Percentiles rank a stretch among this genome's conserved stretches.
Evolutionary conservation across 2,888 invertebrate genomes (phyloP).

Genomic region (Rambutsinella grinnellia): DNA sequence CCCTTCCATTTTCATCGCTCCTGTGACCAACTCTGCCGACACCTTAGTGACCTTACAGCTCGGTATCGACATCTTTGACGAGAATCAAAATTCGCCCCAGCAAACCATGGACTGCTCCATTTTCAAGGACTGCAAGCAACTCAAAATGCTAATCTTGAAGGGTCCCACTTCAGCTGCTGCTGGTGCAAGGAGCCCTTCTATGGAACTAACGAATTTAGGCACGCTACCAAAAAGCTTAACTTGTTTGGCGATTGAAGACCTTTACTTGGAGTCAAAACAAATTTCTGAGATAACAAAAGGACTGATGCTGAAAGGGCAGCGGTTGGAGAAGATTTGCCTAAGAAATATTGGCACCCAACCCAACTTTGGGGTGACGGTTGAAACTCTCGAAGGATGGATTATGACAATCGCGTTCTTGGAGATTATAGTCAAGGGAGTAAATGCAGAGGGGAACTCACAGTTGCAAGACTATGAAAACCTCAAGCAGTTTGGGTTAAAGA

Average conservation of each 20-base stretch:
- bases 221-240: conserved; percentile 14
- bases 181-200: not conserved
- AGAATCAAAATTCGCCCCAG: not conserved
- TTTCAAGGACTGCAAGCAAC: conserved; percentile 12
- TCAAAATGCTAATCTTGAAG: conserved; percentile 22
- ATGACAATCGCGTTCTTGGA: not conserved
- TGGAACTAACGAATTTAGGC: conserved; percentile 11
- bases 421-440: conserved; percentile 7
- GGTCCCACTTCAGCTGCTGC: conserved; percentile 1
- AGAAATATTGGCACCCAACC: conserved; percentile 7
- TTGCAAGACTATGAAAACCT: conserved; percentile 19
- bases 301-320: not conserved
- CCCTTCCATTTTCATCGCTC: not conserved
- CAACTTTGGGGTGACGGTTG: conserved; percentile 12
- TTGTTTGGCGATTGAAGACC: conserved; percentile 13
- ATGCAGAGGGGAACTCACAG: not conserved
- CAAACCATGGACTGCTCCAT: conserved; percentile 24
- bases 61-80: conserved; percentile 13
- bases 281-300: not conserved
- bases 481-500: conserved; percentile 1
- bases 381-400: conserved; percentile 17
- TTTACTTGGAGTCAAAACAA: conserved; percentile 16
- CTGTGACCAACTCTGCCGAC: conserved; percentile 7
- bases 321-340: conserved; percentile 2
- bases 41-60: conserved; percentile 4